Evolutionary conservation across 2,797 vertebrate species (phyloP).

Genomic region (Coccyzus lansbergi): DNA sequence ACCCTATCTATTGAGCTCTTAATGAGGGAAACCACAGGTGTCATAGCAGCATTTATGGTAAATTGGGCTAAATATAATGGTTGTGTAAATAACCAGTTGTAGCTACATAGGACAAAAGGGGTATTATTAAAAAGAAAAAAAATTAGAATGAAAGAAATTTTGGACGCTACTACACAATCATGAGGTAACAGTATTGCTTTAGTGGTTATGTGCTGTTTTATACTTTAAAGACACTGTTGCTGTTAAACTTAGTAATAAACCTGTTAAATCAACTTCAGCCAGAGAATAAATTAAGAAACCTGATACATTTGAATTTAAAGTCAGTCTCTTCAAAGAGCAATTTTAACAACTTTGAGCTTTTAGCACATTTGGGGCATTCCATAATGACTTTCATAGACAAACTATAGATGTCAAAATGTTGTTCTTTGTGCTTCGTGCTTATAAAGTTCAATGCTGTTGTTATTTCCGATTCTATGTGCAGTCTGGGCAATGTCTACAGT

Average conservation of each 20-base stretch:
- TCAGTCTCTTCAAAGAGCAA: neutral
- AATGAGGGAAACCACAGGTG: conserved; percentile 79
- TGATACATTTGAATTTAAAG: conserved; percentile 59
- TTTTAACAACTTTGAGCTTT: conserved; percentile 57
- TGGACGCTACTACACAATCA: neutral
- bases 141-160: conserved; percentile 1
- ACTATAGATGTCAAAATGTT: conserved; percentile 58
- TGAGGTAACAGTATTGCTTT: neutral
- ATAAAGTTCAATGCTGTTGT: conserved; percentile 16
- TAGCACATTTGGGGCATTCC: conserved; percentile 44
- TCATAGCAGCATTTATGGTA: conserved; percentile 71
- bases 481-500: conserved; percentile 47
- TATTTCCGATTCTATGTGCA: neutral
- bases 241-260: conserved; percentile 32
- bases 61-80: conserved; percentile 65
- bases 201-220: neutral
- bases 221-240: neutral
- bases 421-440: conserved; percentile 21
- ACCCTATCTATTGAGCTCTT: conserved; percentile 66
- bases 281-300: neutral
- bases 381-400: conserved; percentile 39
- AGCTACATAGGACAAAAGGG: neutral
- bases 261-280: conserved; percentile 16
- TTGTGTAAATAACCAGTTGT: conserved; percentile 42
- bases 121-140: neutral